phyloP scores from a whole-genome alignment of 2,888 invertebrate species.

The Drosophila anomelani region DNA sequence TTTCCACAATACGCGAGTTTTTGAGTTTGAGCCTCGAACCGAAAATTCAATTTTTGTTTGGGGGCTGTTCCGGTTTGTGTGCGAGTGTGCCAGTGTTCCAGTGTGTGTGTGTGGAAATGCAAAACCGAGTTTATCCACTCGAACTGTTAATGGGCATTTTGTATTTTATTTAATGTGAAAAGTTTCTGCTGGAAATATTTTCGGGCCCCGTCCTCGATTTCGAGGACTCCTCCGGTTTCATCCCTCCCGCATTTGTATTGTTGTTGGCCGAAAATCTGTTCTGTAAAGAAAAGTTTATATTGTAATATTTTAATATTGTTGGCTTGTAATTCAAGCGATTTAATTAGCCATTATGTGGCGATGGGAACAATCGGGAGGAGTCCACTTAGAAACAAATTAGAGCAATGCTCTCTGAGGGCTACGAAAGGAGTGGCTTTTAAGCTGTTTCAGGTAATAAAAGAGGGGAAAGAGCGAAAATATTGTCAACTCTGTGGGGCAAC shows the following conservation, averaged over 20 bases:
- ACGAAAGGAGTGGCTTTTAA: slow-evolving; percentile 8
- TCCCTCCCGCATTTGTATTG: slow-evolving; percentile 30
- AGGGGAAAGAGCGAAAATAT: neutral
- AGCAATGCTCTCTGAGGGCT: slow-evolving; percentile 51
- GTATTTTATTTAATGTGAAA: slow-evolving; percentile 82
- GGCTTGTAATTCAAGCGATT: slow-evolving; percentile 75
- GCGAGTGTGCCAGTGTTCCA: slow-evolving; percentile 12
- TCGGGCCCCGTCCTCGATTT: slow-evolving; percentile 53
- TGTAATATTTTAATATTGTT: slow-evolving; percentile 81
- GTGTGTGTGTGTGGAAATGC: slow-evolving; percentile 58
- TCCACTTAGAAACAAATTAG: slow-evolving; percentile 77
- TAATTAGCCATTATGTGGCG: slow-evolving; percentile 75
- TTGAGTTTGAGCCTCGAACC: slow-evolving; percentile 73
- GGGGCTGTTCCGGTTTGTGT: slow-evolving; percentile 33
- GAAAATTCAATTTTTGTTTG: slow-evolving; percentile 78
- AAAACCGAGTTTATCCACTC: slow-evolving; percentile 79
- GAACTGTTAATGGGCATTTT: slow-evolving; percentile 81
- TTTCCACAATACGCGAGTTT: slow-evolving; percentile 61
- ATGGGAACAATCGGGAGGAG: slow-evolving; percentile 40
- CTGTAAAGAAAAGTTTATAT: slow-evolving; percentile 69
- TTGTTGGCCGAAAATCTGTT: slow-evolving; percentile 57
- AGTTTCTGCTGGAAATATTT: slow-evolving; percentile 74
- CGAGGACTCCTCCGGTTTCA: slow-evolving; percentile 12
- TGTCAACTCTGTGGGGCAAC: slow-evolving; percentile 31
- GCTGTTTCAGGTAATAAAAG: slow-evolving; percentile 19